These are phyloP conservation scores for Brachypodius melanocephalos DNA, from an alignment of 2,113 vertebrate species.

Conservation along the genomic window DNA sequence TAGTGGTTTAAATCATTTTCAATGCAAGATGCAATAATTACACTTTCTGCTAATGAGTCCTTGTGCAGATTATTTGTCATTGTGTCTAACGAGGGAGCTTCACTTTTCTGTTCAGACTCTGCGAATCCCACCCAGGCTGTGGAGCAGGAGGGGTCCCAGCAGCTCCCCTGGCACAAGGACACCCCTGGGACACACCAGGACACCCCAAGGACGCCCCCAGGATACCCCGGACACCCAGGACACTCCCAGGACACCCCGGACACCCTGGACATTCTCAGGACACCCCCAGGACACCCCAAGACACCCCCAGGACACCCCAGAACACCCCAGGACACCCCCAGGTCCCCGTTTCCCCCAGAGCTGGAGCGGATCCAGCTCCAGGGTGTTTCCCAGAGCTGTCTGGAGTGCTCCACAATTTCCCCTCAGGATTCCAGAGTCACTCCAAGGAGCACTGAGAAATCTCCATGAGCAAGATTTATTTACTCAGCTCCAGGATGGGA, in stretches of 20 bases:
- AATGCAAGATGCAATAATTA: conserved; percentile 2
- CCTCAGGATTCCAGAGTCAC: background rate
- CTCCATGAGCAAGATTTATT: too few species aligned
- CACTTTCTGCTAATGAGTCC: conserved; percentile 37
- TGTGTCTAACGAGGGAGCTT: background rate
- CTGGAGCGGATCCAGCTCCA: background rate
- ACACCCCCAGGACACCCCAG: background rate
- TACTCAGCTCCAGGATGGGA: too few species aligned
- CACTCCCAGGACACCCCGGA: background rate
- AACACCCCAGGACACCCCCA: background rate
- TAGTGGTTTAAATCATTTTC: background rate
- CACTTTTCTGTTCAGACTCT: background rate
- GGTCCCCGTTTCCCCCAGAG: background rate
- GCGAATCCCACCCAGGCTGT: background rate
- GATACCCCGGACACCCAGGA: background rate
- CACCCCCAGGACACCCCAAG: background rate
- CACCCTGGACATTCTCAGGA: too few species aligned
- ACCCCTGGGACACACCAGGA: background rate
- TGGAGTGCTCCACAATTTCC: background rate
- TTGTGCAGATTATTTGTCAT: background rate
- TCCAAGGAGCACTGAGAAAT: background rate
- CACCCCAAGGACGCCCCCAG: too few species aligned
- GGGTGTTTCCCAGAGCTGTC: background rate
- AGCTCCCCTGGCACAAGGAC: background rate
- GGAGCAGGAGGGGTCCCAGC: background rate